Evolutionary conservation across 2,888 invertebrate genomes (phyloP).

Genomic region (Ophion slaviceki): DNA sequence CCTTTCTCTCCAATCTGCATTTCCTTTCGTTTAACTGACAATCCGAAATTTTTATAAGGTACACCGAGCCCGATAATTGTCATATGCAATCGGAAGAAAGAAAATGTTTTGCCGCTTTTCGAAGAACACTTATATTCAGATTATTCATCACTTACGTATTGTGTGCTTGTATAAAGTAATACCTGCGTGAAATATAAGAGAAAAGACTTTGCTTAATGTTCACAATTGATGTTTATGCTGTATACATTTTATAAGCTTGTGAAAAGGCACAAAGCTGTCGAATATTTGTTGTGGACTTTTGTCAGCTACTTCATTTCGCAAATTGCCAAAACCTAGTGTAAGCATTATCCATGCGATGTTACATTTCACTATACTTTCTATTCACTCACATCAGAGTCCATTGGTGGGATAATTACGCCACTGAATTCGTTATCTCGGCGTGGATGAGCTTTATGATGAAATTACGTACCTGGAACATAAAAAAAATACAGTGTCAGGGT

Average conservation of each 20-base stretch:
- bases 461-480: conserved; percentile 73
- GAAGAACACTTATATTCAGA: no score
- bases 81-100: no score
- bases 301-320: neutral
- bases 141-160: no score
- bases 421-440: conserved; percentile 29
- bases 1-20: neutral
- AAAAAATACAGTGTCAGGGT: conserved; percentile 40
- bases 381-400: conserved; percentile 53
- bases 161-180: no score
- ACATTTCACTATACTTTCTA: conserved; percentile 15
- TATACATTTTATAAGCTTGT: no score
- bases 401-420: conserved; percentile 36
- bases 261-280: no score
- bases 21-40: conserved; percentile 3
- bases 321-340: neutral
- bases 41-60: neutral
- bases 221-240: no score
- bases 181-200: no score
- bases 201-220: no score
- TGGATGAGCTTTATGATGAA: conserved; percentile 71
- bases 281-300: no score
- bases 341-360: neutral
- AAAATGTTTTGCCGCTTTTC: no score
- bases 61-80: neutral